phyloP scores from a whole-genome alignment of 2,888 invertebrate species.

The Lasioglossum morio region DNA sequence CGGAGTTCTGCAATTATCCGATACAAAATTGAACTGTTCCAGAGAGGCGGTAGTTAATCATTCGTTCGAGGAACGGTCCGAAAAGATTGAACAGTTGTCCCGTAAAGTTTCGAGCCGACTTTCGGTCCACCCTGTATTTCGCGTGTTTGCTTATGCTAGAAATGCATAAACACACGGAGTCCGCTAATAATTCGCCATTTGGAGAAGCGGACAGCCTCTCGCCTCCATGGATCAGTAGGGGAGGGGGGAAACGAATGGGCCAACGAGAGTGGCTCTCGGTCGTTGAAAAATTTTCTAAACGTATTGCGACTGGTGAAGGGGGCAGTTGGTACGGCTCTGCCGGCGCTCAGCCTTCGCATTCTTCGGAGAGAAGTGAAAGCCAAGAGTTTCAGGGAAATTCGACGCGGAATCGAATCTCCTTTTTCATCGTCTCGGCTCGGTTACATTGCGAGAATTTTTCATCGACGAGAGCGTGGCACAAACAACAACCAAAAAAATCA shows the following conservation, averaged over 20 bases:
- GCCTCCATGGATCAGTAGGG: background rate
- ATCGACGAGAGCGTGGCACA: background rate
- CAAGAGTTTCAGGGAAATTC: conserved; percentile 82
- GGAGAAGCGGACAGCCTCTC: conserved; percentile 22
- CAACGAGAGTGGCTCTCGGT: background rate
- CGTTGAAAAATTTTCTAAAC: conserved; percentile 53
- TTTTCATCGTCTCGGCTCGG: conserved; percentile 44
- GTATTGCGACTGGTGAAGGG: conserved; percentile 63
- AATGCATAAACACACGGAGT: background rate
- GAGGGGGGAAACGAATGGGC: conserved; percentile 17
- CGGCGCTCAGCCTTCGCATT: conserved; percentile 80
- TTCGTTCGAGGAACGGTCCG: no score
- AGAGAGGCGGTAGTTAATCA: no score
- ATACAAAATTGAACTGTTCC: no score
- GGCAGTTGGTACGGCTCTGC: conserved; percentile 59
- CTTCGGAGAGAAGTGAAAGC: conserved; percentile 82
- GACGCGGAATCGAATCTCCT: conserved; percentile 61
- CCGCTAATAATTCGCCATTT: conserved; percentile 19
- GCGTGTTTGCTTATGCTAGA: background rate
- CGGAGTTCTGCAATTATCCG: no score
- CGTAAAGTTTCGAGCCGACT: background rate
- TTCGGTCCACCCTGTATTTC: background rate
- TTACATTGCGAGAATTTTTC: conserved; percentile 3
- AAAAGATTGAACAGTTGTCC: background rate
- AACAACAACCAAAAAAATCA: background rate